Conservation (phyloP, 2,113 vertebrate genomes). For the Tychaedon coryphoeus region DNA sequence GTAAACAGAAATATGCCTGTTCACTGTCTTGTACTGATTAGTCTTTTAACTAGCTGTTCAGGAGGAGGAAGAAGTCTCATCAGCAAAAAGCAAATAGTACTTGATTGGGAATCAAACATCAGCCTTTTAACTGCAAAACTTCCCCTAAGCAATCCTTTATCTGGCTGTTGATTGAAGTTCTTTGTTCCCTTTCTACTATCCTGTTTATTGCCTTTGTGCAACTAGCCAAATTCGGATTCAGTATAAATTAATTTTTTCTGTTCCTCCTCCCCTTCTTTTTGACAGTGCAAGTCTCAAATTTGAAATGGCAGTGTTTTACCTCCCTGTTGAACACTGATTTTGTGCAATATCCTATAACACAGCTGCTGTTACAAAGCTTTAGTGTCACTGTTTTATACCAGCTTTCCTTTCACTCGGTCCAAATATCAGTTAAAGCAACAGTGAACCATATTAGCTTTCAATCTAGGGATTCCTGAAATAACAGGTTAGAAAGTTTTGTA, state of each 20-base stretch:
- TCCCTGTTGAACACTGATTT: not conserved
- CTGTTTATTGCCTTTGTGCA: not conserved
- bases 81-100: not conserved
- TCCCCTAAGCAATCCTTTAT: not conserved
- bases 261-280: not conserved
- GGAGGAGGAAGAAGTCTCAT: not conserved
- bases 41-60: not conserved
- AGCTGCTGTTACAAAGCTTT: fast-evolving
- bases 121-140: not conserved
- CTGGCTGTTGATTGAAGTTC: not conserved
- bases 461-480: not conserved
- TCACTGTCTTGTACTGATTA: not conserved
- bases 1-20: not conserved
- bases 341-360: fast-evolving
- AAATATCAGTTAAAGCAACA: not conserved
- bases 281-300: not conserved
- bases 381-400: not conserved
- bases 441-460: not conserved
- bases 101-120: not conserved
- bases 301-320: not conserved
- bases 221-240: not conserved
- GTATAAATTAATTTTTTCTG: not conserved
- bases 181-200: not conserved
- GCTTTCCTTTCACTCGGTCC: not conserved
- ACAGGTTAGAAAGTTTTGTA: not conserved